These are phyloP conservation scores for Loxodonta africana DNA, from an alignment of 2,113 vertebrate genomes.

Conservation along the genomic window DNA sequence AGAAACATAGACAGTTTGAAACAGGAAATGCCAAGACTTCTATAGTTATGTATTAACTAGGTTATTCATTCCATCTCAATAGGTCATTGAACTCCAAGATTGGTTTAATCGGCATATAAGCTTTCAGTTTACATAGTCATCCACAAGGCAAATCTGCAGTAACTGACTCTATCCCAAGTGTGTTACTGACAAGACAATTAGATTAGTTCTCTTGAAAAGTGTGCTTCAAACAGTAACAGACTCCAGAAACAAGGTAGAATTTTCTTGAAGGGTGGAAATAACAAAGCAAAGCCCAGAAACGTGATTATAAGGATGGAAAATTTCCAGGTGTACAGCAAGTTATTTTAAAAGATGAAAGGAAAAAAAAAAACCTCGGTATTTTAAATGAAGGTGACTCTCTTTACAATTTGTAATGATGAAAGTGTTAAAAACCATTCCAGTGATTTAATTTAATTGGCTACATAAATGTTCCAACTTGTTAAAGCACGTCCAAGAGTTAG, in stretches of 20 bases:
- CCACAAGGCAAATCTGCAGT: slow-evolving; percentile 29
- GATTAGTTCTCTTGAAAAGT: slow-evolving; percentile 42
- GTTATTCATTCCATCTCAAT: slow-evolving; percentile 52
- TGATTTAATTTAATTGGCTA: slow-evolving; percentile 79
- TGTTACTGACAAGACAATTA: slow-evolving; percentile 47
- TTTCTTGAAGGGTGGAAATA: slow-evolving; percentile 61
- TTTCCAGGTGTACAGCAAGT: neutral
- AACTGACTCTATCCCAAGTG: neutral
- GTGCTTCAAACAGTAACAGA: neutral
- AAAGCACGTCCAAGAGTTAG: slow-evolving; percentile 71
- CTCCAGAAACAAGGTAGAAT: slow-evolving; percentile 37
- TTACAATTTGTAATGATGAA: slow-evolving; percentile 74
- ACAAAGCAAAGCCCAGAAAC: slow-evolving; percentile 62
- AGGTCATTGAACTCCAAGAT: slow-evolving; percentile 50
- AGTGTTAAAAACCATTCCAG: slow-evolving; percentile 74
- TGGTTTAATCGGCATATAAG: slow-evolving; percentile 5
- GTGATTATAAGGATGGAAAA: slow-evolving; percentile 37
- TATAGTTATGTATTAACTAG: slow-evolving; percentile 64
- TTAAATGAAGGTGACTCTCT: slow-evolving; percentile 58
- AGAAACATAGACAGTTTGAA: slow-evolving; percentile 31
- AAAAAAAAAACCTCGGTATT: neutral
- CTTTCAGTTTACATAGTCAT: slow-evolving; percentile 60
- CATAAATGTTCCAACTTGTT: slow-evolving; percentile 81
- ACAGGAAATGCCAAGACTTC: slow-evolving; percentile 39
- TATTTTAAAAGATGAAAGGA: slow-evolving; percentile 65